phyloP scores from a whole-genome alignment of 1,140 invertebrate species.

The Dreissena polymorpha region DNA sequence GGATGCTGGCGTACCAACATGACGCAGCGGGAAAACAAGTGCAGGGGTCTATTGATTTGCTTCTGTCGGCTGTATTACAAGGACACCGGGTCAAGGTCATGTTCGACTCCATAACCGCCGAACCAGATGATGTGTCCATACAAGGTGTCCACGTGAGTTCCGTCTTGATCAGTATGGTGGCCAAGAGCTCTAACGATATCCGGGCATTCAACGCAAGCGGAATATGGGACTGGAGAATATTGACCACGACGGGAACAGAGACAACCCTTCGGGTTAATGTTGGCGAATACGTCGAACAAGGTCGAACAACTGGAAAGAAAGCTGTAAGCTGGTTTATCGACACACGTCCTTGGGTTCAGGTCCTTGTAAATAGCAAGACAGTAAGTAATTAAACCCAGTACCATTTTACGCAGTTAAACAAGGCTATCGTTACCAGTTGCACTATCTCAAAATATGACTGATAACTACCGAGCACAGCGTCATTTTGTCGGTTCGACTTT shows the following conservation, averaged over 20 bases:
- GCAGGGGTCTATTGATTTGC: neutral
- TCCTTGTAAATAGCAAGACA: too few species aligned
- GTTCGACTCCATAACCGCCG: neutral
- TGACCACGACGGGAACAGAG: constrained; percentile 20
- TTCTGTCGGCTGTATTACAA: neutral
- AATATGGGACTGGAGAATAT: constrained; percentile 15
- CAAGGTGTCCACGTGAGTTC: constrained; percentile 11
- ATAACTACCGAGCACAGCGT: too few species aligned
- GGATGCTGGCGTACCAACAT: constrained; percentile 30
- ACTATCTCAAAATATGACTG: too few species aligned
- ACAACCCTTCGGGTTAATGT: neutral
- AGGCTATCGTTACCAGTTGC: too few species aligned
- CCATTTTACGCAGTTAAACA: too few species aligned
- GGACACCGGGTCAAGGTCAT: constrained; percentile 16
- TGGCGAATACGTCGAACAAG: neutral
- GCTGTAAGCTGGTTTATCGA: constrained; percentile 8
- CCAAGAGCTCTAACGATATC: neutral
- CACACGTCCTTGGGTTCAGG: constrained; percentile 13
- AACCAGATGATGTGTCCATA: constrained; percentile 2
- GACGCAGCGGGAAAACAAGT: constrained; percentile 10
- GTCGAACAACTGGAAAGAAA: neutral
- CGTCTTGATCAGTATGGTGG: neutral
- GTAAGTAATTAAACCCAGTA: too few species aligned
- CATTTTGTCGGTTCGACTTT: too few species aligned
- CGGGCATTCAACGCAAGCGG: neutral